These are phyloP conservation scores for Atta cephalotes DNA, from an alignment of 1,140 invertebrate species.

Conservation along the genomic window DNA sequence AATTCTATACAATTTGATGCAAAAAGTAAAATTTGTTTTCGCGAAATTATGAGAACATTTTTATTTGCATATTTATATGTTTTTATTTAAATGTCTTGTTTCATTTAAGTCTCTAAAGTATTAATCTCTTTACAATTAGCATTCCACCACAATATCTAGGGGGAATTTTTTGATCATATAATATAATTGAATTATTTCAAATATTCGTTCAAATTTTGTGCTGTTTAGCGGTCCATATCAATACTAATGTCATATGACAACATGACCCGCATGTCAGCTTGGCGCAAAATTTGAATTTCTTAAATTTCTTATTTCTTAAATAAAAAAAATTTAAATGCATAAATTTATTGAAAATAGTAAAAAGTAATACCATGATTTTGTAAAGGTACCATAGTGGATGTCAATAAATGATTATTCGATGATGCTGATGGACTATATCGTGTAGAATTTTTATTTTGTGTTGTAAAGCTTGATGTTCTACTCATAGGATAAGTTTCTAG, in stretches of 20 bases:
- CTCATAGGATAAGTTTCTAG: not conserved
- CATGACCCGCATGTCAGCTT: too few species aligned
- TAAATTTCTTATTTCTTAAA: not conserved
- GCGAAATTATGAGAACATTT: not conserved
- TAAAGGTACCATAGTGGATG: not conserved
- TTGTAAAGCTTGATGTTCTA: slow-evolving; percentile 26
- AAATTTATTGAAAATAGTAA: not conserved
- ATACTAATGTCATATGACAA: too few species aligned
- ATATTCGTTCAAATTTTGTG: too few species aligned
- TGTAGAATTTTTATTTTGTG: slow-evolving; percentile 15
- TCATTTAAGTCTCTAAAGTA: not conserved
- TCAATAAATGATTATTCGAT: not conserved
- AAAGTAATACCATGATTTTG: slow-evolving; percentile 35
- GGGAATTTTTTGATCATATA: too few species aligned
- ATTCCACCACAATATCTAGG: not conserved
- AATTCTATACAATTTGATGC: not conserved
- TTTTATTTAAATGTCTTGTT: slow-evolving; percentile 6
- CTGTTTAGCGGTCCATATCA: too few species aligned
- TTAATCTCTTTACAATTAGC: not conserved
- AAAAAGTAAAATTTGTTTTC: not conserved
- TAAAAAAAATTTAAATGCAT: not conserved
- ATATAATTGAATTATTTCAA: too few species aligned
- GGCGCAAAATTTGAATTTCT: not conserved
- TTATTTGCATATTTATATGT: slow-evolving; percentile 16
- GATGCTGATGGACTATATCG: slow-evolving; percentile 1